These are phyloP conservation scores for Pseudomyrmex sp. DNA, from an alignment of 1,140 invertebrate genomes.

Conservation along the genomic window DNA sequence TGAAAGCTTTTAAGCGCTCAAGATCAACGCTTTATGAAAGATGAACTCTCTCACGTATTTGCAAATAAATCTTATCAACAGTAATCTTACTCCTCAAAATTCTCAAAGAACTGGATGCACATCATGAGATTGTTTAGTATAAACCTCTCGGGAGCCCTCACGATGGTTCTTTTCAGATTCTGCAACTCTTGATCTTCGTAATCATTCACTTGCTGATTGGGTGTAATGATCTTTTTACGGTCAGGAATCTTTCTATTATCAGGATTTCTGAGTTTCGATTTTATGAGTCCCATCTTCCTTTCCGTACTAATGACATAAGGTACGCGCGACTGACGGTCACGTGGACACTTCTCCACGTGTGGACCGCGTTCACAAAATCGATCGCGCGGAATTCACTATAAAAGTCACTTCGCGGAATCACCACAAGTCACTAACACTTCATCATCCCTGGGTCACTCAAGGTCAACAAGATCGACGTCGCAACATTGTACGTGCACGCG, in stretches of 20 bases:
- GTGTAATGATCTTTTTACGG: slow-evolving; percentile 21
- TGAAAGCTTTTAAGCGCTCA: too few species aligned
- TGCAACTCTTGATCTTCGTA: slow-evolving; percentile 74
- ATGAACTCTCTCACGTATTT: too few species aligned
- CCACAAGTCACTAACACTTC: background rate
- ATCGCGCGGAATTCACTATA: background rate
- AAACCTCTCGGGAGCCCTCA: slow-evolving; percentile 88
- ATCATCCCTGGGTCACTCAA: slow-evolving; percentile 4
- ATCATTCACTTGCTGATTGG: slow-evolving; percentile 40
- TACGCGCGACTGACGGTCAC: slow-evolving; percentile 8
- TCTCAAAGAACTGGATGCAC: slow-evolving; percentile 91
- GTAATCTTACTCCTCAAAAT: slow-evolving; percentile 89
- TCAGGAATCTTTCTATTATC: background rate
- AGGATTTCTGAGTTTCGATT: slow-evolving; percentile 77
- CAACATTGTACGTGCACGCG: slow-evolving; percentile 51
- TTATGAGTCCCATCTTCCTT: slow-evolving; percentile 83
- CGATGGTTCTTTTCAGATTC: slow-evolving; percentile 86
- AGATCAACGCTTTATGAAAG: too few species aligned
- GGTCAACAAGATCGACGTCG: background rate
- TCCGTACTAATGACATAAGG: slow-evolving; percentile 16
- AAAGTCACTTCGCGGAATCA: background rate
- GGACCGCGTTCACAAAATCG: slow-evolving; percentile 10
- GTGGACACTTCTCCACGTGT: slow-evolving; percentile 28
- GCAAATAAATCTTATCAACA: too few species aligned
- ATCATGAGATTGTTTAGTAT: slow-evolving; percentile 92